Percentiles rank a stretch among this genome's conserved stretches.
Evolutionary conservation across 2,113 vertebrate genomes (phyloP).

Genomic region (Oryctolagus cuniculus): mOryCun1.1 NC_091434.1:101542001-101542500

Average conservation of each 20-base stretch:
- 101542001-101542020: too few species aligned
- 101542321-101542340: constrained; percentile 30
- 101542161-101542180: not conserved
- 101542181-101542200: not conserved
- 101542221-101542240: constrained; percentile 23
- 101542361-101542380: not conserved
- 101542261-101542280: constrained; percentile 24
- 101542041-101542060: too few species aligned
- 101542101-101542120: too few species aligned
- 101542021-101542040: too few species aligned
- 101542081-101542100: too few species aligned
- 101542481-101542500: not conserved
- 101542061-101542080: too few species aligned
- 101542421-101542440: not conserved
- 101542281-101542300: not conserved
- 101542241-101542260: constrained; percentile 39
- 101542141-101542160: not conserved
- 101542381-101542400: not conserved
- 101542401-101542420: not conserved
- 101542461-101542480: not conserved
- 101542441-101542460: not conserved
- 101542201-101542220: not conserved
- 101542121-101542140: too few species aligned
- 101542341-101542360: not conserved
- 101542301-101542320: not conserved